phyloP scores from a whole-genome alignment of 2,797 vertebrate genomes.

The Acrocephalus scirpaceus region DNA sequence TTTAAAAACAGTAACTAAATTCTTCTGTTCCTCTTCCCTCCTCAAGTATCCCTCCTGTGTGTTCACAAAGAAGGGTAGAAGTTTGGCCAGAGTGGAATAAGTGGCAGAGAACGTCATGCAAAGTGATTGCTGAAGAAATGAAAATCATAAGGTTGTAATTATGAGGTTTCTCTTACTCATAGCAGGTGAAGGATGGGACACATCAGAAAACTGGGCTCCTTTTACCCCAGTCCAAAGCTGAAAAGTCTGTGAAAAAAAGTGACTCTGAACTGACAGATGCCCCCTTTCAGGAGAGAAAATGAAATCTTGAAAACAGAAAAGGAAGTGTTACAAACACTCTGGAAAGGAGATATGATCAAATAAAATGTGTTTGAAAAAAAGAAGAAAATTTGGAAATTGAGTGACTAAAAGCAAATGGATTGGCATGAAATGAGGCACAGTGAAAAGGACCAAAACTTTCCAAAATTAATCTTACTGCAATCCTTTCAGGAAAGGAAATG shows the following conservation, averaged over 20 bases:
- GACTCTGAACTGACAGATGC: neutral
- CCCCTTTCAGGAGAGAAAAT: neutral
- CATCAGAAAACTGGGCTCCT: neutral
- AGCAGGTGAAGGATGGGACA: neutral
- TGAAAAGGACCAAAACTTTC: neutral
- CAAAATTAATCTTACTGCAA: neutral
- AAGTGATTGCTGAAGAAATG: neutral
- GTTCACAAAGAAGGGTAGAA: neutral
- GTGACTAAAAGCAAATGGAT: neutral
- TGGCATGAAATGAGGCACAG: neutral
- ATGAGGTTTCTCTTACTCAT: neutral
- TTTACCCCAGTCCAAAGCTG: neutral
- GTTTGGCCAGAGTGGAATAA: neutral
- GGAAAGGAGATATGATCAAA: neutral
- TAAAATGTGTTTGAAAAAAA: neutral
- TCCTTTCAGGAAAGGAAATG: too few species aligned
- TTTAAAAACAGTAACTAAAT: neutral
- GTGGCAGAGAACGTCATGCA: neutral
- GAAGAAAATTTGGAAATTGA: neutral
- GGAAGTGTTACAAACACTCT: neutral
- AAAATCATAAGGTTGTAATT: neutral
- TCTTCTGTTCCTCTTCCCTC: neutral
- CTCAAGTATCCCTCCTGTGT: neutral
- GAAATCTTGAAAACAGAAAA: neutral
- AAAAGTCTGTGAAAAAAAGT: neutral